phyloP scores from a whole-genome alignment of 1,140 invertebrate genomes.

The Caenorhabditis briggsae region DNA sequence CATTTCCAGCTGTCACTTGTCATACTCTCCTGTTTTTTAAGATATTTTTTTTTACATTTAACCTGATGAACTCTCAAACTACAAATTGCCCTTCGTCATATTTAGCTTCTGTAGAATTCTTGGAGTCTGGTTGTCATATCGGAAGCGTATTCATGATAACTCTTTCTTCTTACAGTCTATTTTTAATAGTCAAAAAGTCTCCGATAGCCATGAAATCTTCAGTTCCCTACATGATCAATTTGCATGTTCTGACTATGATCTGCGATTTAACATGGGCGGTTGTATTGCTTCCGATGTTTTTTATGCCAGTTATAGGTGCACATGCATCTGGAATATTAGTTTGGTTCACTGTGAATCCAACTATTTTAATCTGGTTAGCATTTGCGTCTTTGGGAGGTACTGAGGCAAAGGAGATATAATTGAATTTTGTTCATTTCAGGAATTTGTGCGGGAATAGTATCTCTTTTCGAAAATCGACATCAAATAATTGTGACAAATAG shows the following conservation, averaged over 20 bases:
- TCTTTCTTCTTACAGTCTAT: background rate
- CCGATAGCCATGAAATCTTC: background rate
- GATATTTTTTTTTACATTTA: too few relatives aligned
- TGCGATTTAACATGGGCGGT: slow-evolving; percentile 34
- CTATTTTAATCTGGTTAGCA: background rate
- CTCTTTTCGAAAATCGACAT: background rate
- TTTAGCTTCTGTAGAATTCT: background rate
- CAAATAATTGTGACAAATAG: background rate
- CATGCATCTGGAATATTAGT: slow-evolving; percentile 22
- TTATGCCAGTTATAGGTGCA: slow-evolving; percentile 12
- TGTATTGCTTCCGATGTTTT: slow-evolving; percentile 18
- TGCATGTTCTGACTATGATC: slow-evolving; percentile 1
- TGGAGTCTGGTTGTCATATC: slow-evolving; percentile 11
- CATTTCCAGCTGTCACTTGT: too few relatives aligned
- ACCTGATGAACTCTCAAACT: background rate
- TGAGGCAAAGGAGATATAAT: background rate
- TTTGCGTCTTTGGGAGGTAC: slow-evolving; percentile 10
- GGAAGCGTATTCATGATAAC: background rate
- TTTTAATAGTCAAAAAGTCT: background rate
- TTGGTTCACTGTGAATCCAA: background rate
- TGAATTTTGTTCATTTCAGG: background rate
- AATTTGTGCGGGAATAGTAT: background rate
- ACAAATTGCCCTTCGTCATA: background rate
- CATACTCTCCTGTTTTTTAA: too few relatives aligned
- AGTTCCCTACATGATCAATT: slow-evolving; percentile 30